A percentile compares a stretch with the other conserved stretches of the same genome.
Evolutionary conservation across 2,113 vertebrate genomes (phyloP).

Genomic region (Delphinus delphis): DNA sequence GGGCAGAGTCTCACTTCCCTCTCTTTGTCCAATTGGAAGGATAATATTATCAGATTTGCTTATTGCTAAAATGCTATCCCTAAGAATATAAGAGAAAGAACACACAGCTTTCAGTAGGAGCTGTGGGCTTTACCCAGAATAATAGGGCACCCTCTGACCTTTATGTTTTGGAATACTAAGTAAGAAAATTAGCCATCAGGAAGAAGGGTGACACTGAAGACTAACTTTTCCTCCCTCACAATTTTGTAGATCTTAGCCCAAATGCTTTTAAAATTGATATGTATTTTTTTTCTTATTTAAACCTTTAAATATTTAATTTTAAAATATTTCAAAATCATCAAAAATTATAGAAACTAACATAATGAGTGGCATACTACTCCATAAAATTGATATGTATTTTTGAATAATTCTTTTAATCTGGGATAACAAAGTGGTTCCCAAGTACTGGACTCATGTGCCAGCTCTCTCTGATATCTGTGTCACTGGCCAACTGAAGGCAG

Average conservation of each 20-base stretch:
- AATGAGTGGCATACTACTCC: not conserved
- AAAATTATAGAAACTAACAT: not conserved
- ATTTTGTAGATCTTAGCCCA: constrained; percentile 8
- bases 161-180: constrained; percentile 22
- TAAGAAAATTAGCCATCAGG: not conserved
- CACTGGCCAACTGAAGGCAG: constrained; percentile 16
- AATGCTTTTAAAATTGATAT: constrained; percentile 14
- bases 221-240: not conserved
- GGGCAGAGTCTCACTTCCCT: not conserved
- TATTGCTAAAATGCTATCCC: not conserved
- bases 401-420: constrained; percentile 42
- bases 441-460: not conserved
- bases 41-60: constrained; percentile 23
- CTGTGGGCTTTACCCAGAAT: not conserved
- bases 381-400: constrained; percentile 18
- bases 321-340: not conserved
- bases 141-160: not conserved
- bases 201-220: not conserved
- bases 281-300: not conserved
- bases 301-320: not conserved
- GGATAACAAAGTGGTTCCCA: not conserved
- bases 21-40: not conserved
- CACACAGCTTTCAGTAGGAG: not conserved
- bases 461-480: constrained; percentile 8
- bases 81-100: constrained; percentile 6